These are phyloP conservation scores for Struthidea cinerea DNA, from an alignment of 2,113 vertebrate genomes.

Conservation along the genomic window DNA sequence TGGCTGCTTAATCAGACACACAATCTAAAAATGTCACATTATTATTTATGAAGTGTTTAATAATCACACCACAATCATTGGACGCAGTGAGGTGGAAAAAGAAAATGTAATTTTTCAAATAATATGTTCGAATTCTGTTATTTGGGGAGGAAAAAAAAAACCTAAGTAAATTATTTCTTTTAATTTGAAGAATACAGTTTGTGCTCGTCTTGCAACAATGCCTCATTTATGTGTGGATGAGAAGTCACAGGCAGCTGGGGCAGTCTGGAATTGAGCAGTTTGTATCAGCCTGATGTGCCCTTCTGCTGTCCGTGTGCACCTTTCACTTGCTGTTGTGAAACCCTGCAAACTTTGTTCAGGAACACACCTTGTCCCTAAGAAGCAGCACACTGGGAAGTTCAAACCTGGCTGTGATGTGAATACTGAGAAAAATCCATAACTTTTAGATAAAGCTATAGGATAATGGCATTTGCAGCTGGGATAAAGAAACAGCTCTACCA, in stretches of 20 bases:
- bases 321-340: neutral
- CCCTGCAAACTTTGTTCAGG: neutral
- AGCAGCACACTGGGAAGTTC: neutral
- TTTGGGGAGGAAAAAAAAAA: neutral
- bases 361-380: neutral
- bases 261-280: neutral
- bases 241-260: neutral
- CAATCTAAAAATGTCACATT: constrained; percentile 62
- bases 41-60: constrained; percentile 71
- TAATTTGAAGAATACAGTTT: constrained; percentile 7
- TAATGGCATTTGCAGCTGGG: neutral
- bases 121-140: constrained; percentile 11
- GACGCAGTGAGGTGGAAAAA: constrained; percentile 39
- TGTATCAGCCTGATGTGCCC: neutral
- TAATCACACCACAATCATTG: constrained; percentile 49
- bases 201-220: neutral
- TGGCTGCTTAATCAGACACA: constrained; percentile 49
- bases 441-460: neutral
- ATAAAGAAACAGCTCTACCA: neutral
- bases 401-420: neutral
- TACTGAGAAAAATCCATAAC: no score
- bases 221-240: neutral
- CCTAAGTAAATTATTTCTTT: neutral
- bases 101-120: constrained; percentile 41
- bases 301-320: neutral